Conservation (phyloP, 2,113 vertebrate species). For the Paracanthobrama guichenoti region DNA sequence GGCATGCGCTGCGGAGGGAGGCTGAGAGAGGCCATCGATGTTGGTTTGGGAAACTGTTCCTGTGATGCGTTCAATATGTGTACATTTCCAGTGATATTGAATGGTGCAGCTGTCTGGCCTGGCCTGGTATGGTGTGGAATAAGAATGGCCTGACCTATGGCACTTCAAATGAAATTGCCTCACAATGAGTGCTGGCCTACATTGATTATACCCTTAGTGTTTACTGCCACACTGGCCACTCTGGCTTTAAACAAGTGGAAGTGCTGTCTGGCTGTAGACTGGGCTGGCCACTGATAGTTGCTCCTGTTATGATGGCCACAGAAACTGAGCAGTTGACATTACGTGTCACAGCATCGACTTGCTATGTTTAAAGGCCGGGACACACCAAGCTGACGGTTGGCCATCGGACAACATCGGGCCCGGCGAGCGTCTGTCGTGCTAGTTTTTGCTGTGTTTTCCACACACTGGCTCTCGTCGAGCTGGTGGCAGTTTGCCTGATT, state of each 20-base stretch:
- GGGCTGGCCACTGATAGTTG: conserved; percentile 40
- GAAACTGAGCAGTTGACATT: conserved; percentile 6
- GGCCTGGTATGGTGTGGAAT: conserved; percentile 60
- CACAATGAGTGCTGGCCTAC: conserved; percentile 55
- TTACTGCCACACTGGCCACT: conserved; percentile 54
- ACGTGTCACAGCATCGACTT: neutral
- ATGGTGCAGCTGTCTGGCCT: conserved; percentile 57
- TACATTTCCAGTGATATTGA: conserved; percentile 63
- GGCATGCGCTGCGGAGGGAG: conserved; percentile 23
- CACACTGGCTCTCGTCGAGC: too few relatives aligned
- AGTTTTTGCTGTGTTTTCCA: too few relatives aligned
- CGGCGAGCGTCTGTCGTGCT: too few relatives aligned
- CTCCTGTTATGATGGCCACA: conserved; percentile 42
- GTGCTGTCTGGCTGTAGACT: conserved; percentile 39
- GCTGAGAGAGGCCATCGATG: conserved; percentile 46
- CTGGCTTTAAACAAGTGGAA: conserved; percentile 57
- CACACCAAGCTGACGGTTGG: too few relatives aligned
- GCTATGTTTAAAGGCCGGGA: neutral
- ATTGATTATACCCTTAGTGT: conserved; percentile 63
- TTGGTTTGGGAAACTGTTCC: conserved; percentile 51
- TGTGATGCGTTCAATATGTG: conserved; percentile 62
- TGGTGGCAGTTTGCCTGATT: too few relatives aligned
- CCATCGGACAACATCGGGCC: too few relatives aligned
- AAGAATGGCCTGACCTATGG: conserved; percentile 64
- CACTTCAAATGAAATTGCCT: conserved; percentile 63